Evolutionary conservation across 2,888 invertebrate genomes (phyloP).

Genomic region (Apamea crenata): DNA sequence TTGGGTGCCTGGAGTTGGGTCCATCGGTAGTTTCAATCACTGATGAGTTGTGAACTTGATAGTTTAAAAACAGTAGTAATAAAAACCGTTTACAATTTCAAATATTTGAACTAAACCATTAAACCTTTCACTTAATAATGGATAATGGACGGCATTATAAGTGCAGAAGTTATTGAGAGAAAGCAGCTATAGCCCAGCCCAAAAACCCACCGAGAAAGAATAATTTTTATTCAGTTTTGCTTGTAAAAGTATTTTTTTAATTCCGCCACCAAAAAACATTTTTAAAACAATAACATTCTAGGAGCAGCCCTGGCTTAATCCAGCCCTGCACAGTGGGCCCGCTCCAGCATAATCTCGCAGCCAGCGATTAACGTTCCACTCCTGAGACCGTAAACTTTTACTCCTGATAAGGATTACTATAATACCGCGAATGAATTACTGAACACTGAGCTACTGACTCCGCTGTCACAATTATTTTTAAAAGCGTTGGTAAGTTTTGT

Average conservation of each 20-base stretch:
- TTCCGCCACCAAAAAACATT: not conserved
- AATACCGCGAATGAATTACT: slow-evolving; percentile 73
- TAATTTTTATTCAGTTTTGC: too few relatives aligned
- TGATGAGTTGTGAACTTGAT: not conserved
- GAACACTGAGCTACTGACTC: slow-evolving; percentile 36
- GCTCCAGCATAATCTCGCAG: slow-evolving; percentile 69
- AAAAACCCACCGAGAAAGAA: not conserved
- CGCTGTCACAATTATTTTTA: slow-evolving; percentile 35
- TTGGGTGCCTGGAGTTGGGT: too few relatives aligned
- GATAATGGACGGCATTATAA: not conserved
- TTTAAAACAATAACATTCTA: slow-evolving; percentile 10
- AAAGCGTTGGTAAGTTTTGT: not conserved
- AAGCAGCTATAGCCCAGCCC: not conserved
- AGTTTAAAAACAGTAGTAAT: too few relatives aligned
- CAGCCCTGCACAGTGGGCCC: slow-evolving; percentile 55
- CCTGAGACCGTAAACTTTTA: slow-evolving; percentile 75
- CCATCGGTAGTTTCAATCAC: not conserved
- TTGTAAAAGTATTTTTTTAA: not conserved
- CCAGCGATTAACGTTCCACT: slow-evolving; percentile 78
- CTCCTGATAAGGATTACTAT: slow-evolving; percentile 78
- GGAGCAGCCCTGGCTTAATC: slow-evolving; percentile 23
- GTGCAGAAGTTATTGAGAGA: not conserved
- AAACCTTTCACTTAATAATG: not conserved
- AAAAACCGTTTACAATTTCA: too few relatives aligned
- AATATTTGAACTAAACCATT: not conserved